Percentiles rank a stretch among this genome's conserved stretches.
phyloP scores from a whole-genome alignment of 2,113 vertebrate genomes.

The Nyctibius bracteatus region DNA sequence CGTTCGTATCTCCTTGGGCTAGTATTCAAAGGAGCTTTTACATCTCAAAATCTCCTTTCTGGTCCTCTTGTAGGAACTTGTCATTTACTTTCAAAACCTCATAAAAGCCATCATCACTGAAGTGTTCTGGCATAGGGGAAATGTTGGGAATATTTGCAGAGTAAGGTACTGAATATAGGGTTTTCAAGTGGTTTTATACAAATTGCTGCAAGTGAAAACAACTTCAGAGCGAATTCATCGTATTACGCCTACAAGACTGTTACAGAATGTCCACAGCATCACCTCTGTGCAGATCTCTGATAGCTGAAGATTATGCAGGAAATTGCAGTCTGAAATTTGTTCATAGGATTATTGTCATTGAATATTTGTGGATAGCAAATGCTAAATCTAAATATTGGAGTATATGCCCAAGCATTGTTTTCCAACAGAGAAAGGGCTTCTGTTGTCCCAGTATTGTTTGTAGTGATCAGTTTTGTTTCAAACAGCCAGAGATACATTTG shows the following conservation, averaged over 20 bases:
- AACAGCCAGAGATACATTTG: not conserved
- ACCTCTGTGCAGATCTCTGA: not conserved
- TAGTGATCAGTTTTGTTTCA: not conserved
- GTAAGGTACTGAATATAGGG: not conserved
- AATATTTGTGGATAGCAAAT: not conserved
- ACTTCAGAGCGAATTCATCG: fast-evolving
- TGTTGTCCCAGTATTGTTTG: not conserved
- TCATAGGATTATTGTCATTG: not conserved
- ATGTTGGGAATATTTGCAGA: not conserved
- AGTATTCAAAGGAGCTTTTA: not conserved
- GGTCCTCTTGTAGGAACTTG: not conserved
- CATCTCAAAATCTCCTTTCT: not conserved
- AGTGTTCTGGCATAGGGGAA: not conserved
- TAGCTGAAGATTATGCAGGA: not conserved
- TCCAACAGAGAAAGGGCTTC: not conserved
- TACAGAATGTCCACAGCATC: not conserved
- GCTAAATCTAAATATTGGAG: not conserved
- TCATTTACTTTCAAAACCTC: not conserved
- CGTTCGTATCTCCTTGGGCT: not conserved
- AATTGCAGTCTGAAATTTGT: not conserved
- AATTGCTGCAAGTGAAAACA: not conserved
- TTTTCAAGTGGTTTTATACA: not conserved
- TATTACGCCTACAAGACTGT: not conserved
- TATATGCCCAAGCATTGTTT: not conserved
- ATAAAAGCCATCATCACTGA: not conserved